A percentile compares a stretch with the other conserved stretches of the same genome.
These are phyloP conservation scores for Hypanus sabinus DNA, from an alignment of 2,113 vertebrate genomes.

Conservation along the genomic window DNA sequence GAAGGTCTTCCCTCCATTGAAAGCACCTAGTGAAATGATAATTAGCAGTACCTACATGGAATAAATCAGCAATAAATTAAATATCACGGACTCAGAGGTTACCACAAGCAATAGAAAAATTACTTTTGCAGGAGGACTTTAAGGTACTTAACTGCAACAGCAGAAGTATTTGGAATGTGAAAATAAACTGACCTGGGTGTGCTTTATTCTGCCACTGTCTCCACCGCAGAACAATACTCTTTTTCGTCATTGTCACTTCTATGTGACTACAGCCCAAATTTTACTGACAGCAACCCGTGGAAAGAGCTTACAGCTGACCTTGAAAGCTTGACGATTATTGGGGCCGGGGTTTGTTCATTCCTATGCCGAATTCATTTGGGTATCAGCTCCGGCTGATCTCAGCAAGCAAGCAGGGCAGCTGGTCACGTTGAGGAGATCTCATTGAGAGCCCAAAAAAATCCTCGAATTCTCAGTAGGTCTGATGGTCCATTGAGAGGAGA, in stretches of 20 bases:
- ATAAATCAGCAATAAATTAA: neutral
- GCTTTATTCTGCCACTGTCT: neutral
- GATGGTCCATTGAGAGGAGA: no score
- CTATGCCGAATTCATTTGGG: no score
- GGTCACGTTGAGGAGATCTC: no score
- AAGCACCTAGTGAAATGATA: neutral
- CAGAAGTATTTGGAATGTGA: neutral
- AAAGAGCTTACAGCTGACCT: no score
- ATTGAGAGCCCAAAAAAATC: no score
- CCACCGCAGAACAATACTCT: neutral
- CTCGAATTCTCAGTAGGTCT: no score
- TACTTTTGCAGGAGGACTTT: neutral
- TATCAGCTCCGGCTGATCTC: no score
- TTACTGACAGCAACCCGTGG: no score
- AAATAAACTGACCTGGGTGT: neutral
- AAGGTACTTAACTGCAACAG: neutral
- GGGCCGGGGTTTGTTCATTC: no score
- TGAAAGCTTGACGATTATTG: no score
- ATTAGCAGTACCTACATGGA: neutral
- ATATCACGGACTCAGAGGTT: neutral
- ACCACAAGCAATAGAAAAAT: neutral
- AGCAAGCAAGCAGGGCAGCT: no score
- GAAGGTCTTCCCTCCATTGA: neutral
- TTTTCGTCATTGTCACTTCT: neutral
- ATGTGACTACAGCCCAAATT: no score